Conservation (phyloP, 2,797 vertebrate species). For the Falco cherrug region DNA sequence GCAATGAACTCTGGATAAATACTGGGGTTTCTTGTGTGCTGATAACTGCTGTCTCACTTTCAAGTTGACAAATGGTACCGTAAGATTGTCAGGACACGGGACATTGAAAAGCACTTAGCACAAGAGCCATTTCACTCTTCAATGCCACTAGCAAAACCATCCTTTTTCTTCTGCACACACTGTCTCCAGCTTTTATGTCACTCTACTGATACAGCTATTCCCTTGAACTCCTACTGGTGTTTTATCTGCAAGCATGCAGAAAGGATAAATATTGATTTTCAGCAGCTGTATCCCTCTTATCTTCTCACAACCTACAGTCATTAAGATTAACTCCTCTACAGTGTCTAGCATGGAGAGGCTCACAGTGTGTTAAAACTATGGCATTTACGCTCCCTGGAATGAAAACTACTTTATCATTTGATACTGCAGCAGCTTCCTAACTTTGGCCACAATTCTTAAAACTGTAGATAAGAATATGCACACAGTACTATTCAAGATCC, state of each 20-base stretch:
- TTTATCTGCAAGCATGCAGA: background rate
- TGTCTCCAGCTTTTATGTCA: background rate
- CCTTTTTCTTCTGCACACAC: background rate
- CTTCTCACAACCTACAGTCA: slow-evolving; percentile 7
- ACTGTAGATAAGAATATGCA: background rate
- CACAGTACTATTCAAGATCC: background rate
- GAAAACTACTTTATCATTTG: slow-evolving; percentile 25
- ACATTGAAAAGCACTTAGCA: slow-evolving; percentile 38
- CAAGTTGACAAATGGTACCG: slow-evolving; percentile 17
- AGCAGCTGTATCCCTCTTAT: background rate
- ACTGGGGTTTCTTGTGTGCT: background rate
- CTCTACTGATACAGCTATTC: background rate
- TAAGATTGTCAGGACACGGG: background rate
- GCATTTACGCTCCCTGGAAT: background rate
- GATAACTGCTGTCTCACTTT: background rate
- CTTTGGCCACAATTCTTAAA: background rate
- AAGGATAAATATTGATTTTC: background rate
- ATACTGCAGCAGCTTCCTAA: background rate
- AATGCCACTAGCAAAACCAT: accelerated
- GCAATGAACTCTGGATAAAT: background rate
- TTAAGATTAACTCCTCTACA: slow-evolving; percentile 24
- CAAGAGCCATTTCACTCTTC: background rate
- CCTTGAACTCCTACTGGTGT: background rate
- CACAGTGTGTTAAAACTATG: background rate
- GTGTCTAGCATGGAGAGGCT: background rate